Evolutionary conservation across 2,888 invertebrate species (phyloP), one percentile per base, ranked within the genome.

Genomic region (Cephus rjabovi): DNA sequence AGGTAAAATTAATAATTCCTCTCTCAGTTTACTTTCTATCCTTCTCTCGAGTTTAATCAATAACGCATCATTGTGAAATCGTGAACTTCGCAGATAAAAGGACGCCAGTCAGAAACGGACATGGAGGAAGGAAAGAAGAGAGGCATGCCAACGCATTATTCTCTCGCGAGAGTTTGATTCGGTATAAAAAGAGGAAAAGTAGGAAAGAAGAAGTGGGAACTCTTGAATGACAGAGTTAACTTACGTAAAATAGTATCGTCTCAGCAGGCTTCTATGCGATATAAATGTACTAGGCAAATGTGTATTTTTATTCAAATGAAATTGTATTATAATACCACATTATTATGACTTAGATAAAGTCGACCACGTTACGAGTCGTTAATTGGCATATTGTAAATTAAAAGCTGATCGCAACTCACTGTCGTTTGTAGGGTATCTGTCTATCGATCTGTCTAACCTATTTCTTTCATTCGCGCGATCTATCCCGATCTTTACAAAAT

Each of bases 261-360:
- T 77, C 82, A 87, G 89, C 88, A 87, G 87, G 87, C 83, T 83
- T 84, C 84, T 85, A 84, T 80, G 84, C 84, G 84, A 85, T 82
- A 83, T 87, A 86, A 86, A 85, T 87, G 86, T 87, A 84, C 84
- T 88, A 88, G 86, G 85, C 86, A 86, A 89, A 89, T 87, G 89
- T 88, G 89, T 89, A 89, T 90, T 90, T 90, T 89, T 89, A 89
- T 89, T 88, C 85, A 86, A 87, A 86, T 86, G 87, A 89, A 87
- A 85, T 86, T 89, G 89, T 88, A 89, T 83, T 84, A 87, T 89
- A 88, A 86, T 86, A 86, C 83, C 83, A 88, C 84, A 87, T 86
- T 87, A 87, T 82, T 86, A 82, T 83, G 83, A 83, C 79, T 81
- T 83, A 82, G 82, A 83, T 83, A 40, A 15, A 15, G 40, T 40